These are phyloP conservation scores for Rosalia funebris DNA, from an alignment of 2,888 invertebrate species.

Conservation along the genomic window DNA sequence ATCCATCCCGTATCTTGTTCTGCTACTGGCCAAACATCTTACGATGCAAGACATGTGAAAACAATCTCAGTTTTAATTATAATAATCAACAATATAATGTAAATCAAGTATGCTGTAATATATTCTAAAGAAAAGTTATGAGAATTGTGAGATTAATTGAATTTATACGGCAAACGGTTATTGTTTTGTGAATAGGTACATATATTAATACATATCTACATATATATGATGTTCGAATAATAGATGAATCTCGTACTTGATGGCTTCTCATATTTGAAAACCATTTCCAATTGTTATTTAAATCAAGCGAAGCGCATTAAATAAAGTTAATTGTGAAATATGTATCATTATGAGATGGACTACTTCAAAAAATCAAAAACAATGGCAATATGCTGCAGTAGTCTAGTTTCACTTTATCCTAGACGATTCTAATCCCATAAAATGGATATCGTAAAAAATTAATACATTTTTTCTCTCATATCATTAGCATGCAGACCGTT, in stretches of 20 bases:
- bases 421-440: neutral
- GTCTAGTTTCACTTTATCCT: neutral
- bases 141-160: neutral
- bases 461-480: neutral
- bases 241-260: no score
- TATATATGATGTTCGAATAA: no score
- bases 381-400: neutral
- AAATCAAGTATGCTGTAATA: neutral
- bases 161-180: neutral
- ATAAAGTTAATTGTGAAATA: neutral
- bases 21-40: no score
- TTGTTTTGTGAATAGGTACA: neutral
- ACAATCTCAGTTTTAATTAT: no score
- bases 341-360: neutral
- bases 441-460: neutral
- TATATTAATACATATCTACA: no score
- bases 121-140: conserved; percentile 3
- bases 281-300: conserved; percentile 8
- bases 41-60: no score
- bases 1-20: no score
- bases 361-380: neutral
- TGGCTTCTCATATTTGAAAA: conserved; percentile 3
- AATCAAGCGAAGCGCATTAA: neutral
- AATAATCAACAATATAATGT: no score
- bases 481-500: neutral